phyloP scores from a whole-genome alignment of 2,888 invertebrate species.

The Agapetus fuscipes region DNA sequence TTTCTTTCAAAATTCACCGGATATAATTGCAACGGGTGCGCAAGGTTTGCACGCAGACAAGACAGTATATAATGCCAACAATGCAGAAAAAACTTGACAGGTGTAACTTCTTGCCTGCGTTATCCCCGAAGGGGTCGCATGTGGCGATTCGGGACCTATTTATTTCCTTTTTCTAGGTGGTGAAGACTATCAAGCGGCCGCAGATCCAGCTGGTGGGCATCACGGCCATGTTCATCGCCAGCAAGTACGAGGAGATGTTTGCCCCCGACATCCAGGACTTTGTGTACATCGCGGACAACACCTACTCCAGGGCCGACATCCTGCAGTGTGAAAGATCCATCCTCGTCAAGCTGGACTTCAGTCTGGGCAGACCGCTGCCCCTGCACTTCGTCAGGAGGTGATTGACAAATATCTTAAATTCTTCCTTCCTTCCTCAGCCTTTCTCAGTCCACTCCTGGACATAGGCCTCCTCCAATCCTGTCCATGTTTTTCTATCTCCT shows the following conservation, averaged over 20 bases:
- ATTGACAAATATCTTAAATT: slow-evolving; percentile 24
- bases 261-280: slow-evolving; percentile 82
- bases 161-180: slow-evolving; percentile 45
- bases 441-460: too few species aligned
- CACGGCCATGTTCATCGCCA: slow-evolving; percentile 80
- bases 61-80: too few species aligned
- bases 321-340: slow-evolving; percentile 76
- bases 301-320: slow-evolving; percentile 71
- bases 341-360: slow-evolving; percentile 64
- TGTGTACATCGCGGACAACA: slow-evolving; percentile 82
- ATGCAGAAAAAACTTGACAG: too few species aligned
- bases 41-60: too few species aligned
- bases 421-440: too few species aligned
- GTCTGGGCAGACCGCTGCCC: slow-evolving; percentile 77
- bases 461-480: too few species aligned
- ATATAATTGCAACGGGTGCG: too few species aligned
- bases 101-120: too few species aligned
- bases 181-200: slow-evolving; percentile 52
- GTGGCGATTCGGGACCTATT: too few species aligned
- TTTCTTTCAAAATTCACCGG: too few species aligned
- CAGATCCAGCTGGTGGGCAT: slow-evolving; percentile 83
- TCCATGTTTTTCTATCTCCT: too few species aligned
- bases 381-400: slow-evolving; percentile 83
- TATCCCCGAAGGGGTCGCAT: too few species aligned
- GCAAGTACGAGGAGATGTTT: slow-evolving; percentile 93